Evolutionary conservation across 2,888 invertebrate species (phyloP), one percentile per base, ranked within the genome.

Genomic region (Chrysolina americana): DNA sequence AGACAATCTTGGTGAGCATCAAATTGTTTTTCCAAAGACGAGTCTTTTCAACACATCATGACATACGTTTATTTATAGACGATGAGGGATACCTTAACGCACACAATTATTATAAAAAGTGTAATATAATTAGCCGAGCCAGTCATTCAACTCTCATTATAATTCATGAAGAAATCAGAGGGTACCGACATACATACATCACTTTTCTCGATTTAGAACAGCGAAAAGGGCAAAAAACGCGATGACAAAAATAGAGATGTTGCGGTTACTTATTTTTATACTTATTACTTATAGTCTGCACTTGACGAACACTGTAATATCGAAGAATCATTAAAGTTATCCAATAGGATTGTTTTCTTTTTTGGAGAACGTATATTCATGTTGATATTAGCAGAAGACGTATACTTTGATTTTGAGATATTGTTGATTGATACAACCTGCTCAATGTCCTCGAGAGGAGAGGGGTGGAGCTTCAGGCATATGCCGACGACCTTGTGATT

Each of bases 161-260:
- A 36, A 59, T 59, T 59, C 59, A 59, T 36, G n/a, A 59, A 59
- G 59, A 59, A 59, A 59, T 59, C 59, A 59, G n/a, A 59, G 28
- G 10, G 59, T 17, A 59, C 59, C 59, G 36, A 68, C 68, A 50
- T 15, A 65, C 66, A 68, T 68, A 41, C 68, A 68, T 53, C 53
- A 53, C 68, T 36, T 53, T 68, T 68, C 68, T 68, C 17, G 11
- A 68, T 41, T 53, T 68, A 68, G 68, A 68, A 68, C 53, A 8
- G 28, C 36, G 53, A 53, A 41, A n/a, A 68, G 28, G 68, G 53
- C 48, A 68, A 68, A 53, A 66, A 68, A 9, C 15, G 47, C 59
- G 36, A 28, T 5, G 59, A 17, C n/a, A n/a, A 36, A 59, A 59
- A 59, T 59, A 59, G 28, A 53, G 9, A 15, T 9, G 17, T 19